Evolutionary conservation across 1,140 invertebrate genomes (phyloP), one percentile per base, ranked within the genome.

Genomic region (Hylaeus volcanicus): DNA sequence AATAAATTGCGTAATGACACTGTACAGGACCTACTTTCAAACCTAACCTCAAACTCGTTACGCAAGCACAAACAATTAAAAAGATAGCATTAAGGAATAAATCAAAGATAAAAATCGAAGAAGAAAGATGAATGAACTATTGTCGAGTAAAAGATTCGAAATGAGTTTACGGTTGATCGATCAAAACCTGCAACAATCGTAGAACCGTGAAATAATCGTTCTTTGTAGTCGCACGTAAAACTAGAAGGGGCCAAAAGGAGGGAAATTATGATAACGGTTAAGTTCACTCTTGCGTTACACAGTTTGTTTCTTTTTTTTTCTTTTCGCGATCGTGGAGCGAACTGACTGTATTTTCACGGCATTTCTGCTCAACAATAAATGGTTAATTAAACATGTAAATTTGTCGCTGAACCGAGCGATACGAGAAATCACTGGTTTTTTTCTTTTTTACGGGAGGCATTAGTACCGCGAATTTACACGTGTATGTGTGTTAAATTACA

Each of bases 301-400:
- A 12, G n/a, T 53, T 58, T 26, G 39, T 43, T 43, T 3, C 5
- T 43, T 45, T 43, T 15, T 45, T 2, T 15, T 8, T 43, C 3
- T 8, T 11, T 26, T 37, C 26, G 58, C 26, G 5, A 60, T 8
- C 6, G 51, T 51, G 9, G 11, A 51, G 51, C 51, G 11, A 11
- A 2, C 9, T 9, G 51, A 51, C 2, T 11, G 55, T 5, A 56
- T 71, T 71, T 71, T 56, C 58, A 43, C 69, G 5, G 1, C 14
- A 15, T 58, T 71, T 3, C 41, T 12, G 2, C 14, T 12, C 2
- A 26, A 26, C 14, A 26, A 41, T 15, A 43, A 74, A 74, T 55
- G 51, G 14, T 43, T 81, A 61, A 72, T 83, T 76, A 70, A 76
- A 58, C 15, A 83, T 81, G 68, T n/a, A 81, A 83, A 83, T 83